Conservation (phyloP, 92 coral and sea anemone genomes). For the Palythoa heliodiscus region DNA sequence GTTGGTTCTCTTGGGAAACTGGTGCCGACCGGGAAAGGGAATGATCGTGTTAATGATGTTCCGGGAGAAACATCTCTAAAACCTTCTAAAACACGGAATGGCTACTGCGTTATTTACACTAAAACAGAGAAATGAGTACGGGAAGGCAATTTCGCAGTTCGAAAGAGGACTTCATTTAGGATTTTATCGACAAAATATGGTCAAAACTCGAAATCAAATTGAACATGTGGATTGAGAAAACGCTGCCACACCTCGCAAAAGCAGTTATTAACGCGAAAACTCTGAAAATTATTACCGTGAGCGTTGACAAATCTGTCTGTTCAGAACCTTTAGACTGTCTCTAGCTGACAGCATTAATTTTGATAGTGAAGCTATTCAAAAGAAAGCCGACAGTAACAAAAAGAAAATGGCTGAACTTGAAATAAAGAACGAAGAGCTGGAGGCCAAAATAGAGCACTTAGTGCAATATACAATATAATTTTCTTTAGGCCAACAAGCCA, state of each 20-base stretch:
- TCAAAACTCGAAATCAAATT: slow-evolving; percentile 2
- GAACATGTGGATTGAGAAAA: background rate
- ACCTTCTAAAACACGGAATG: background rate
- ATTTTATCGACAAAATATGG: background rate
- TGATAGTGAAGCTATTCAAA: background rate
- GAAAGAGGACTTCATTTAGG: background rate
- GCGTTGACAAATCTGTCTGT: background rate
- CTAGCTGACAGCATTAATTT: background rate
- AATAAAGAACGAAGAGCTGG: background rate
- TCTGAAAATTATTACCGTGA: background rate
- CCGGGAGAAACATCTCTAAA: background rate
- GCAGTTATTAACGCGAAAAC: background rate
- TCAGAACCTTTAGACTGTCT: background rate
- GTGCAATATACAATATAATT: slow-evolving; percentile 16
- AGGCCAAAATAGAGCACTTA: background rate
- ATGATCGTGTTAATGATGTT: background rate
- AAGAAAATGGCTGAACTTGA: slow-evolving; percentile 13
- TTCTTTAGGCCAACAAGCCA: too few relatives aligned
- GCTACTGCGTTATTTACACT: background rate
- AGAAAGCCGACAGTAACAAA: background rate
- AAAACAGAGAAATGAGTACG: background rate
- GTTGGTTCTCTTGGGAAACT: too few relatives aligned
- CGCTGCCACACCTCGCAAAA: background rate
- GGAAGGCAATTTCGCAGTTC: background rate
- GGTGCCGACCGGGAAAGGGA: background rate